phyloP scores from a whole-genome alignment of 2,888 invertebrate species.

The Mesorhabditis sp. region DNA sequence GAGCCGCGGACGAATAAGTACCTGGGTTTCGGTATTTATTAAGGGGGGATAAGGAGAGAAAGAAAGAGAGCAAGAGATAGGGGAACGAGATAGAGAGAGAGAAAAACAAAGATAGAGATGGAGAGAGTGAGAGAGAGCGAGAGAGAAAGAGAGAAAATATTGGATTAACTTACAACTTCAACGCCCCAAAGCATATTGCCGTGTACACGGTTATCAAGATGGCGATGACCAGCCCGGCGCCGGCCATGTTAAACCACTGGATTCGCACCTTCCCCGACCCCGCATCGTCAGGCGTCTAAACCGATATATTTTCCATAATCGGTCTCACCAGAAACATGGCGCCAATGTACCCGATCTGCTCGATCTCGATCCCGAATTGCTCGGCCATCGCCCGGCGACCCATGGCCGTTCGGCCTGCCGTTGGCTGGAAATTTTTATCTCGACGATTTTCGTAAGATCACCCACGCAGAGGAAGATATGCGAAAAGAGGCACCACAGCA shows the following conservation, averaged over 20 bases:
- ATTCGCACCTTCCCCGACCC: background rate
- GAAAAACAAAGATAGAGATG: too few species aligned
- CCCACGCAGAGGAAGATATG: background rate
- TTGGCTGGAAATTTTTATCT: background rate
- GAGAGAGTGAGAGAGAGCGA: too few species aligned
- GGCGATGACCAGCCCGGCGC: background rate
- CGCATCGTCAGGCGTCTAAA: background rate
- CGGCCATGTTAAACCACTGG: background rate
- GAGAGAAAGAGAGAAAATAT: background rate
- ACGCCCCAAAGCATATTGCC: background rate
- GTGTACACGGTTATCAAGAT: background rate
- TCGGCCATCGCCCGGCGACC: background rate
- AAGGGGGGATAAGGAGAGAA: background rate
- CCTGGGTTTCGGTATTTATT: background rate
- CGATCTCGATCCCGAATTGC: background rate
- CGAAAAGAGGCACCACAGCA: background rate
- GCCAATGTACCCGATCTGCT: background rate
- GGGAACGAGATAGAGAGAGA: too few species aligned
- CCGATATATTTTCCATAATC: background rate
- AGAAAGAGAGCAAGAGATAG: too few species aligned
- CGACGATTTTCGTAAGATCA: too few species aligned
- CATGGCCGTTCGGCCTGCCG: background rate
- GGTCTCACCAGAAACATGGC: background rate
- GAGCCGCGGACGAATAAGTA: background rate
- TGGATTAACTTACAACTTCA: constrained; percentile 1